Conservation (phyloP, 1,140 invertebrate genomes). For the Mesaphorura yosii region DNA sequence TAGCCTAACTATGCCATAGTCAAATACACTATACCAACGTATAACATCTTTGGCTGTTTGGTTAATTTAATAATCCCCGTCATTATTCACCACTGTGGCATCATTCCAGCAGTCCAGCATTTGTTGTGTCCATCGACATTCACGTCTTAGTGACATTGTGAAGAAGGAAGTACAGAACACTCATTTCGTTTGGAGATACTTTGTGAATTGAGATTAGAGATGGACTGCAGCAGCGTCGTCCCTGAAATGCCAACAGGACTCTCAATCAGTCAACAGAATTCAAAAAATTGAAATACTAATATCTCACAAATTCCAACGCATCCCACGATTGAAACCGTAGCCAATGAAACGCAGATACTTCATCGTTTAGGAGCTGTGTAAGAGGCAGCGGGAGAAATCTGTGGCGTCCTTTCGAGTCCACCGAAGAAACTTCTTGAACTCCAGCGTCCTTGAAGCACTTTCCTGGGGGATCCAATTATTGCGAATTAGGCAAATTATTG, state of each 20-base stretch:
- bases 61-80: neutral
- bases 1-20: no score
- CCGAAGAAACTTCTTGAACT: constrained; percentile 12
- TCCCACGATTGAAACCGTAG: constrained; percentile 29
- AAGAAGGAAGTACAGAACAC: constrained; percentile 11
- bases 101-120: neutral
- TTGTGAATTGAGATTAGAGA: constrained; percentile 22
- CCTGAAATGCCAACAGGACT: constrained; percentile 10
- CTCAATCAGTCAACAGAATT: neutral
- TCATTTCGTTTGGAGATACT: constrained; percentile 21
- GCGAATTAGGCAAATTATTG: no score
- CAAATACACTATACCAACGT: no score
- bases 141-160: constrained; percentile 8
- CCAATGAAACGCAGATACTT: constrained; percentile 24
- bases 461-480: no score
- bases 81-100: neutral
- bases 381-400: constrained; percentile 25
- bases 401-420: constrained; percentile 13
- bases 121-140: no score
- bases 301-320: constrained; percentile 18
- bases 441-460: constrained; percentile 20
- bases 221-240: constrained; percentile 22
- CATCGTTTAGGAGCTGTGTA: constrained; percentile 5
- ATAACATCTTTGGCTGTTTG: neutral
- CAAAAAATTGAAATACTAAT: neutral